Evolutionary conservation across 2,888 invertebrate species (phyloP).

Genomic region (Ligdia adustata): DNA sequence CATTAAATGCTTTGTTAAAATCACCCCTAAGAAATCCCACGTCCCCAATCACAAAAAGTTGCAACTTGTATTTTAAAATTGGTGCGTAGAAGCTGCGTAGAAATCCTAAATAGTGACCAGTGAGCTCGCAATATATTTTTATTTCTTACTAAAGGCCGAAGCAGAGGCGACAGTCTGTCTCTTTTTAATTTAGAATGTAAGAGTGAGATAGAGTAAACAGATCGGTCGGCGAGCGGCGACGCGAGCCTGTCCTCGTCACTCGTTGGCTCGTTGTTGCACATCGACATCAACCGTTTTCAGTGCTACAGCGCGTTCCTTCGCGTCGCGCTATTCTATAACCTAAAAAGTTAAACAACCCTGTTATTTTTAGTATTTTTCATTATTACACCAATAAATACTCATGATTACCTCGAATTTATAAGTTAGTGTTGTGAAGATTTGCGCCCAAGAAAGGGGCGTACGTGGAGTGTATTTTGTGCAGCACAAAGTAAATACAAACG

Average conservation of each 20-base stretch:
- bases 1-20: no score
- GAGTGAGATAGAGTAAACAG: slow-evolving; percentile 40
- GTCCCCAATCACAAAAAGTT: no score
- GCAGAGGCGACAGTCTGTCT: slow-evolving; percentile 56
- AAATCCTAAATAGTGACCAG: slow-evolving; percentile 30
- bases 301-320: slow-evolving; percentile 80
- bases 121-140: slow-evolving; percentile 38
- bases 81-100: background rate
- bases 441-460: slow-evolving; percentile 72
- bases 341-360: slow-evolving; percentile 70
- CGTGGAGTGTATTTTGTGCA: slow-evolving; percentile 84
- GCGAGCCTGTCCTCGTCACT: slow-evolving; percentile 51
- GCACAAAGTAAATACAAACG: slow-evolving; percentile 87
- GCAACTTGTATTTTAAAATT: slow-evolving; percentile 25
- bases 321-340: slow-evolving; percentile 81
- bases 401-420: slow-evolving; percentile 79
- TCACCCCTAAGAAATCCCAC: no score
- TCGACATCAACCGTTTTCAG: slow-evolving; percentile 81
- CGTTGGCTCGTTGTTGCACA: slow-evolving; percentile 70
- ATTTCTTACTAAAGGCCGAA: slow-evolving; percentile 42
- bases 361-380: slow-evolving; percentile 66
- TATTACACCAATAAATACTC: slow-evolving; percentile 69
- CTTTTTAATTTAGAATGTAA: slow-evolving; percentile 51
- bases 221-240: slow-evolving; percentile 58
- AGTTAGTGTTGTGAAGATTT: slow-evolving; percentile 77